Base-by-base conservation (phyloP, 2,797 vertebrate genomes). In the Sylvilagus floridanus region DNA sequence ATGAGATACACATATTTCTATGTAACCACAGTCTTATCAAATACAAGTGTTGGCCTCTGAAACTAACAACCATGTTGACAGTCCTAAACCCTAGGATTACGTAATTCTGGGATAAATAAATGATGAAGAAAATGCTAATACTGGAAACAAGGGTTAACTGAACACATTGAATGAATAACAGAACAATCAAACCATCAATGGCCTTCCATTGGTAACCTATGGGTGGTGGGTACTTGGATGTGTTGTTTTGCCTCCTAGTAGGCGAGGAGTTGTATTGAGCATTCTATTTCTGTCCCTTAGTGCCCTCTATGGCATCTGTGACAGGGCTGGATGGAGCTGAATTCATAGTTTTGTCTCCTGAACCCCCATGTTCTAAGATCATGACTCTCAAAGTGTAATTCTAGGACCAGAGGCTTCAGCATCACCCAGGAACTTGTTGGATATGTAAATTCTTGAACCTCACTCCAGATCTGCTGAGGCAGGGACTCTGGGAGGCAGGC, bases 251-350 rank as follows among this genome's bases (percentile, higher is more conserved):
- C 50, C 30, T 2, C n/a, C 26, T 16, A 10, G n/a, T 14, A 37
- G 71, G 47, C 52, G 2, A 4, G 5, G n/a, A 19, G 62, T 19
- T 6, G 21, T 1, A 16, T 0, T 10, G 26, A 37, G 3, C 11
- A 17, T 28, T 62, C 60, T 17, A 24, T 35, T 75, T 8, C 50
- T 2, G 11, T 7, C 5, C 7, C 88, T 66, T 32, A 35, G 63
- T 6, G 1, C 6, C 7, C 30, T 50, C 69, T 47, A 1, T 30
- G 54, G 32, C 19, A 30, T 19, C 32, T 24, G 4, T 3, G 42
- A 54, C 57, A 47, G 13, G 21, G 37, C 7, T 57, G 50, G 24
- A 7, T 7, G 50, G 11, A 7, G 47, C 3, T 50, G 68, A 78
- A 57, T 8, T 62, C 16, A 11, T 26, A 52, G 9, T 57, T 63